Percentiles rank a stretch among this genome's conserved stretches.
Evolutionary conservation across 1,140 invertebrate genomes (phyloP).

Genomic region (Lasioglossum baleicum): DNA sequence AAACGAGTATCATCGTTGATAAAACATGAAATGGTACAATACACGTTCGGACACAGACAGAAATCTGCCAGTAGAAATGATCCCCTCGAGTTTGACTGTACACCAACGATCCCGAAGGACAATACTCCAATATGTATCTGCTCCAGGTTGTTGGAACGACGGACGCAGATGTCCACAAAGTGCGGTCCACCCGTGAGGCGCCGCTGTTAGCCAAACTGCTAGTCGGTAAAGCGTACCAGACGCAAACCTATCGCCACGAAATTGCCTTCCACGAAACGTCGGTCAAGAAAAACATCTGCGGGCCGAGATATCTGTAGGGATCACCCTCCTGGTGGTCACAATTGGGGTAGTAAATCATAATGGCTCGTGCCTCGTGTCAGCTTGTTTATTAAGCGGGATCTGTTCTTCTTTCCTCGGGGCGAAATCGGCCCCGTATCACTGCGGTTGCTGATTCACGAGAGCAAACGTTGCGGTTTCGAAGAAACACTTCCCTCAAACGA

Average conservation of each 20-base stretch:
- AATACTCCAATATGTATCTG: slow-evolving; percentile 11
- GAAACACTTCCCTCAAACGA: too few species aligned
- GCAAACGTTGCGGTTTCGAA: not conserved
- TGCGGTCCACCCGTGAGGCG: not conserved
- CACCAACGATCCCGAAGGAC: slow-evolving; percentile 1
- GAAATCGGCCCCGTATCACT: not conserved
- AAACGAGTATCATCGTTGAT: too few species aligned
- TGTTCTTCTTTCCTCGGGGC: not conserved
- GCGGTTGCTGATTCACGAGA: not conserved
- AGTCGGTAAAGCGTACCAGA: slow-evolving; percentile 40
- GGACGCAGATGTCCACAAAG: slow-evolving; percentile 31
- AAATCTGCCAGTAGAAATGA: not conserved
- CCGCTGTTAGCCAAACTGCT: slow-evolving; percentile 14
- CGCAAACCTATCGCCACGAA: slow-evolving; percentile 42
- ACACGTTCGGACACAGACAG: not conserved
- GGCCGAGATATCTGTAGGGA: slow-evolving; percentile 24
- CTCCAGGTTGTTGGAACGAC: not conserved
- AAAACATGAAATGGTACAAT: too few species aligned
- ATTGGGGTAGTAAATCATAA: slow-evolving; percentile 19
- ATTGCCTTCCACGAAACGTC: slow-evolving; percentile 49
- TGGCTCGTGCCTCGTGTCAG: slow-evolving; percentile 30
- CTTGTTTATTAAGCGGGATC: slow-evolving; percentile 33
- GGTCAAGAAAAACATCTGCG: slow-evolving; percentile 59
- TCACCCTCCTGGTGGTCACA: not conserved
- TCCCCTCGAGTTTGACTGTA: not conserved